Base-by-base conservation (phyloP, 2,797 vertebrate genomes). In the Delichon dasypus region DNA sequence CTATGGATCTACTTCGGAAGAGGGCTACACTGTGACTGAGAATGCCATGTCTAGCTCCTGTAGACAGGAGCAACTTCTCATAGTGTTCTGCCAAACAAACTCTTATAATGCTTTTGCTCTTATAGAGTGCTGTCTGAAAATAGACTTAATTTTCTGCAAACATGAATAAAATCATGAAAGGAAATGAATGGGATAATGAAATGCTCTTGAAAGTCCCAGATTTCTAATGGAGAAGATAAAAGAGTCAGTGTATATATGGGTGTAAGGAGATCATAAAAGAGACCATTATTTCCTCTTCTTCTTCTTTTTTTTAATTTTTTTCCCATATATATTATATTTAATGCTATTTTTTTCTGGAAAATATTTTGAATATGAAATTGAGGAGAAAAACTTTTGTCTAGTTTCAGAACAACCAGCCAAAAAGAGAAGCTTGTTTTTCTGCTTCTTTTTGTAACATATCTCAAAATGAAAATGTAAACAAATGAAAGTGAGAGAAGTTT, bases 371-470 rank as follows among this genome's bases (percentile, higher is more conserved):
- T 84, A 54, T 10, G 9, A 79, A 94, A 90, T 50, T 66, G 48
- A 79, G 66, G 15, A 62, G 54, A 36, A 93, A 65, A 88, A 50
- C 22, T 60, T 87, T 23, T 55, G 55, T 60, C 67, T 42, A 44
- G 30, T 90, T 95, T 96, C 77, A 79, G 66, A 92, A 45, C 65
- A 75, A 50, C 5, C 50, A 80, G 29, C 19, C 25, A 65, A 80
- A 77, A n/a, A 47, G 17, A 83, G 72, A 83, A 91, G 51, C 94
- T 86, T 55, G 55, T 38, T 96, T 76, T 81, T 88, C 88, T 88
- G 44, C 70, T 91, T 21, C 47, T 84, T 94, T 93, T 78, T 81
- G 54, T 60, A 88, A 42, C 8, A 13, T 21, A 16, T 66, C 55
- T 78, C 53, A 78, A 78, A 93, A 91, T 47, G 29, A 86, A 94